A percentile compares a stretch with the other conserved stretches of the same genome.
Evolutionary conservation across 2,888 invertebrate genomes (phyloP).

Genomic region (Labia minor): DNA sequence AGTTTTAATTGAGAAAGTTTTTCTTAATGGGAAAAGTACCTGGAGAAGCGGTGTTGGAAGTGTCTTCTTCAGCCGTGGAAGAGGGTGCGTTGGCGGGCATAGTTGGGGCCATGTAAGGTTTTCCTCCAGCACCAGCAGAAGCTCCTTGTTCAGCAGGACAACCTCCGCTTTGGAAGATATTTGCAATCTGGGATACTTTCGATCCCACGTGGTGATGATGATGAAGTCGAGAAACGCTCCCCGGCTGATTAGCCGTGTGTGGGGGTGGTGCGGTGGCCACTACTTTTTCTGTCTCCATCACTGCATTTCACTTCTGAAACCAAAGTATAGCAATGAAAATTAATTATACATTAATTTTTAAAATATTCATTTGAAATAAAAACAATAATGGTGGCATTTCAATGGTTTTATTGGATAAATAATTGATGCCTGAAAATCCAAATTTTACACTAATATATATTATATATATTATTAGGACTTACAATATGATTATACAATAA

Average conservation of each 20-base stretch:
- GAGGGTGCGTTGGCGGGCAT: conserved; percentile 19
- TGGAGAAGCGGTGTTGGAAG: neutral
- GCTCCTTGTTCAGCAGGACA: conserved; percentile 14
- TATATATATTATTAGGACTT: no score
- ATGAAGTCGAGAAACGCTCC: neutral
- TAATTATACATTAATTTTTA: neutral
- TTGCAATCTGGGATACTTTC: conserved; percentile 84
- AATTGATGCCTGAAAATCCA: no score
- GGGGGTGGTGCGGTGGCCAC: neutral
- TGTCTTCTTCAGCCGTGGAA: conserved; percentile 19
- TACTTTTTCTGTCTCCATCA: neutral
- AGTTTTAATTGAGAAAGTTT: no score
- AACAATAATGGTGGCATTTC: neutral
- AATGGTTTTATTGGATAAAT: no score
- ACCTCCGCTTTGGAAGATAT: conserved; percentile 57
- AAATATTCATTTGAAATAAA: neutral
- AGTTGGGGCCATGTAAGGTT: conserved; percentile 25
- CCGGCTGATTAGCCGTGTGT: neutral
- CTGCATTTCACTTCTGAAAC: neutral
- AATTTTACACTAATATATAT: no score
- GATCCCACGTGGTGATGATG: conserved; percentile 43
- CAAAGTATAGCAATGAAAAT: neutral
- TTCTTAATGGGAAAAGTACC: no score
- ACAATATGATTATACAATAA: no score
- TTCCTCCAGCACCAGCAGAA: conserved; percentile 15